Evolutionary conservation across 2,888 invertebrate species (phyloP).

Genomic region (Panorpa germanica): DNA sequence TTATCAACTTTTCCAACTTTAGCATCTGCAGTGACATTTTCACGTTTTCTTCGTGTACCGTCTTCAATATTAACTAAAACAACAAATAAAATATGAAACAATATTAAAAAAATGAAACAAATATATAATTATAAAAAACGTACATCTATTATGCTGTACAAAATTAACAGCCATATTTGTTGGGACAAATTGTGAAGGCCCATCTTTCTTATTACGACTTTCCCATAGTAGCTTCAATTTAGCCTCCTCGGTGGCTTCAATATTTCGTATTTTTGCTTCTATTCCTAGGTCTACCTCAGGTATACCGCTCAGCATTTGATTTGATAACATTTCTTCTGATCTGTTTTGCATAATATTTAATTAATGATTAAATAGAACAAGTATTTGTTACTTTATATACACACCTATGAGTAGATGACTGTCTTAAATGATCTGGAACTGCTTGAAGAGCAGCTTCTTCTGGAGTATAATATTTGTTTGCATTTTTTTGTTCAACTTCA

Average conservation of each 20-base stretch:
- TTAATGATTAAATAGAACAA: neutral
- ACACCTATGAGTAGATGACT: slow-evolving; percentile 55
- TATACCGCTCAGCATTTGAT: slow-evolving; percentile 99
- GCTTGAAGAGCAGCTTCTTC: slow-evolving; percentile 82
- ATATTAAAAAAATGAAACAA: slow-evolving; percentile 3
- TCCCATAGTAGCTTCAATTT: slow-evolving; percentile 84
- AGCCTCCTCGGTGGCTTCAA: slow-evolving; percentile 97
- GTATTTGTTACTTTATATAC: neutral
- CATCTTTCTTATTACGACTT: slow-evolving; percentile 77
- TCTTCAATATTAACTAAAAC: slow-evolving; percentile 71
- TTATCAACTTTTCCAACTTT: slow-evolving; percentile 28
- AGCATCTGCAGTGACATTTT: no score
- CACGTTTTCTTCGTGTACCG: no score
- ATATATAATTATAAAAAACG: slow-evolving; percentile 18
- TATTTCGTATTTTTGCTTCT: slow-evolving; percentile 95
- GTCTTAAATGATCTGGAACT: slow-evolving; percentile 73
- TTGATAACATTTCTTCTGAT: slow-evolving; percentile 97
- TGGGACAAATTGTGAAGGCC: slow-evolving; percentile 88
- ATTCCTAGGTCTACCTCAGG: slow-evolving; percentile 99
- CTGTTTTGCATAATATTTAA: slow-evolving; percentile 17
- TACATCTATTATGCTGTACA: slow-evolving; percentile 91
- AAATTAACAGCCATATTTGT: slow-evolving; percentile 98
- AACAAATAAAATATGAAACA: slow-evolving; percentile 11
- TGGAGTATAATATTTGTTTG: slow-evolving; percentile 53
- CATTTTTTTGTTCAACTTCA: slow-evolving; percentile 23